These are phyloP conservation scores for Porites cylindrica DNA, from an alignment of 92 coral and sea anemone genomes.

Conservation along the genomic window DNA sequence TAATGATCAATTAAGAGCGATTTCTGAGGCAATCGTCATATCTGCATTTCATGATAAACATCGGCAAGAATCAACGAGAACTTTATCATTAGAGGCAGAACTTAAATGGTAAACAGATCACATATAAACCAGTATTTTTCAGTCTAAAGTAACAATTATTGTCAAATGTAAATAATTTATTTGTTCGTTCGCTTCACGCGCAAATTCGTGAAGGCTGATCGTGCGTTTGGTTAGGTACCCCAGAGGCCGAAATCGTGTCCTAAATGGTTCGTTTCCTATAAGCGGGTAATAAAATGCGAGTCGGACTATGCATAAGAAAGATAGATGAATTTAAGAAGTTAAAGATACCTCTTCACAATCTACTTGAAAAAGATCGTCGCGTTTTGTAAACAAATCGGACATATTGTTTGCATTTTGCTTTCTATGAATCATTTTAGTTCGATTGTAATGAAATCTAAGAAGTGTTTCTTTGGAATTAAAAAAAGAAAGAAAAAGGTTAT, in stretches of 20 bases:
- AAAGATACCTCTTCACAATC: conserved; percentile 13
- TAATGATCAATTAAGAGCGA: conserved; percentile 23
- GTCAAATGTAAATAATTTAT: conserved; percentile 23
- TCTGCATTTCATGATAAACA: conserved; percentile 26
- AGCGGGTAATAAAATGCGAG: conserved; percentile 12
- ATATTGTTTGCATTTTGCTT: conserved; percentile 34
- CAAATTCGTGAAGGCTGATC: neutral
- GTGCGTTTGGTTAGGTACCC: neutral
- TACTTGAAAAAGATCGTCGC: conserved; percentile 25
- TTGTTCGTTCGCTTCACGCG: conserved; percentile 15
- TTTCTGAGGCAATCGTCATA: conserved; percentile 20
- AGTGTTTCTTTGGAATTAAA: neutral
- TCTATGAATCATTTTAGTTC: conserved; percentile 5
- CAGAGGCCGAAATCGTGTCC: neutral
- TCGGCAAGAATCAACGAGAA: conserved; percentile 12
- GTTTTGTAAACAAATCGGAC: conserved; percentile 39
- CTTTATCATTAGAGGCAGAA: conserved; percentile 21
- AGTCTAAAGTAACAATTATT: neutral
- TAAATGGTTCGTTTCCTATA: neutral
- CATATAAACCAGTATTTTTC: neutral
- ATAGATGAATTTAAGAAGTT: neutral
- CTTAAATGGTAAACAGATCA: neutral
- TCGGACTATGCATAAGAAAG: neutral
- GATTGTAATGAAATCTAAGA: neutral
- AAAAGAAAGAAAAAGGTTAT: neutral